Evolutionary conservation across 2,113 vertebrate genomes (phyloP).

Genomic region (Cervus canadensis): DNA sequence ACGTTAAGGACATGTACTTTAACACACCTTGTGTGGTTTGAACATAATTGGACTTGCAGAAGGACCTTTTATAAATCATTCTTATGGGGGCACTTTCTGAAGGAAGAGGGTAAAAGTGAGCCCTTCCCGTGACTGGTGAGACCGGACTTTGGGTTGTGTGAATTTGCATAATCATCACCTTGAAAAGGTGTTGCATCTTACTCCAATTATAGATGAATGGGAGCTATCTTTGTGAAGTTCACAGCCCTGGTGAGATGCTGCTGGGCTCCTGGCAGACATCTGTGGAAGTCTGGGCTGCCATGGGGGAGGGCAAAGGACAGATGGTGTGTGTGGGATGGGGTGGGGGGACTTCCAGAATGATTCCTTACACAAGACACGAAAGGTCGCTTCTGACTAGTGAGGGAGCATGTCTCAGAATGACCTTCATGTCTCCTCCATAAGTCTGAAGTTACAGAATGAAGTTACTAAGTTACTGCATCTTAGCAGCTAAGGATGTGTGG

Average conservation of each 20-base stretch:
- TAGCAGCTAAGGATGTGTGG: neutral
- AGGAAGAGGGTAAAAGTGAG: neutral
- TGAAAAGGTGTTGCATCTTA: neutral
- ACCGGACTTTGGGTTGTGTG: neutral
- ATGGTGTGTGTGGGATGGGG: neutral
- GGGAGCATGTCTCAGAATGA: neutral
- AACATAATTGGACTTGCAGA: neutral
- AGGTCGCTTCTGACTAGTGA: neutral
- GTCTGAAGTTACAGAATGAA: neutral
- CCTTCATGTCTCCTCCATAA: neutral
- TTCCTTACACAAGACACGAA: neutral
- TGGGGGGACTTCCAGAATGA: neutral
- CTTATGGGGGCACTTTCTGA: neutral
- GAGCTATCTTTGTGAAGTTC: neutral
- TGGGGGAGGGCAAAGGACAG: neutral
- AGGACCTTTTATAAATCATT: neutral
- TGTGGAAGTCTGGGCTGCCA: neutral
- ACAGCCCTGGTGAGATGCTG: neutral
- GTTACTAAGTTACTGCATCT: neutral
- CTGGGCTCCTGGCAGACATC: neutral
- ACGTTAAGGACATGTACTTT: neutral
- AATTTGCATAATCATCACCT: constrained; percentile 18
- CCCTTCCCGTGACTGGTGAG: neutral
- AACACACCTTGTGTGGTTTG: neutral
- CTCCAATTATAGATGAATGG: neutral